phyloP scores from a whole-genome alignment of 1,140 invertebrate genomes.

The Drosophila mauritiana region DNA sequence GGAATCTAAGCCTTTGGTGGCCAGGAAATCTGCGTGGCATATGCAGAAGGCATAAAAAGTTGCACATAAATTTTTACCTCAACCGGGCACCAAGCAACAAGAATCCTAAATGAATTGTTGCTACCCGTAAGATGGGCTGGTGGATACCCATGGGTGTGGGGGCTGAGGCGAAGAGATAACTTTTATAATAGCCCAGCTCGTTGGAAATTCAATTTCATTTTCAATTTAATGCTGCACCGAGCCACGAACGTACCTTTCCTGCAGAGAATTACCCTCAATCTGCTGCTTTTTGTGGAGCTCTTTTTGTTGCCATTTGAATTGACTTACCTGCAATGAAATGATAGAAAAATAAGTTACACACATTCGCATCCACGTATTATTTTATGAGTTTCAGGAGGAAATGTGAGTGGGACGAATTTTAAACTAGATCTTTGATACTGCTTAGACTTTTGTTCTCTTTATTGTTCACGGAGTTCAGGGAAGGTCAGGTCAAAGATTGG shows the following conservation, averaged over 20 bases:
- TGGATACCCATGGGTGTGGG: background rate
- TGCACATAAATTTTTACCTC: conserved; percentile 66
- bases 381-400: conserved; percentile 42
- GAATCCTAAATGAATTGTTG: conserved; percentile 73
- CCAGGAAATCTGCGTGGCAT: conserved; percentile 41
- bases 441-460: background rate
- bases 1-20: conserved; percentile 13
- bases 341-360: conserved; percentile 65
- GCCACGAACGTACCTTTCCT: conserved; percentile 49
- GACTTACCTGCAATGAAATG: conserved; percentile 80
- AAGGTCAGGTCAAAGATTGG: background rate
- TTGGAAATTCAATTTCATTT: conserved; percentile 80
- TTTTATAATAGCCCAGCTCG: conserved; percentile 60
- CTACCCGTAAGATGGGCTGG: conserved; percentile 21
- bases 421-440: conserved; percentile 20
- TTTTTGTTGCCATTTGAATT: conserved; percentile 55
- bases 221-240: conserved; percentile 79
- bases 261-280: conserved; percentile 44
- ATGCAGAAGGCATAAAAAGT: conserved; percentile 72
- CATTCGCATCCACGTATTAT: conserved; percentile 44
- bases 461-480: conserved; percentile 3
- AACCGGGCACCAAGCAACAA: conserved; percentile 17
- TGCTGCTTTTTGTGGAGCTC: conserved; percentile 27
- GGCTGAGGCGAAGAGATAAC: conserved; percentile 26
- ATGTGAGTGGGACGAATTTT: conserved; percentile 29